phyloP scores from a whole-genome alignment of 2,113 vertebrate species.

The Triplophysa siluroides region DNA sequence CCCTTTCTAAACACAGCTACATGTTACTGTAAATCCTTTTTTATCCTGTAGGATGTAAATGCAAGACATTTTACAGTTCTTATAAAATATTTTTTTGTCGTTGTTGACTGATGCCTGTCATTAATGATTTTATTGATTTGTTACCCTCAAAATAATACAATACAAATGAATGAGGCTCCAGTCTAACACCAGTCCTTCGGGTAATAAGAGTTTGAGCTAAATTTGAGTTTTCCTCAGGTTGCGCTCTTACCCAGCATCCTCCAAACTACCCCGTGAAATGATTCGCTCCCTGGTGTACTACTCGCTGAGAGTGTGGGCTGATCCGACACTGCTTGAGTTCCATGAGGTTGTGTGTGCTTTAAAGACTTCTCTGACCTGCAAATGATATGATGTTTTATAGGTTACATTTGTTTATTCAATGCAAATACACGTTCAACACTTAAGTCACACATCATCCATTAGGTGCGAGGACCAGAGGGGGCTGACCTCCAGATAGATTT shows the following conservation, averaged over 20 bases:
- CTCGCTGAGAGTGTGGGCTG: slow-evolving; percentile 70
- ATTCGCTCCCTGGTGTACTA: slow-evolving; percentile 74
- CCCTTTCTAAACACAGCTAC: too few species aligned
- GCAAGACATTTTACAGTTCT: too few species aligned
- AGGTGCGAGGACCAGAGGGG: slow-evolving; percentile 64
- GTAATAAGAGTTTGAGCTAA: background rate
- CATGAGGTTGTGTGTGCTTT: slow-evolving; percentile 62
- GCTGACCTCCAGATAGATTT: slow-evolving; percentile 70
- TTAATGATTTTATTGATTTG: too few species aligned
- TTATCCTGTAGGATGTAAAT: too few species aligned
- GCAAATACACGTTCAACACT: background rate
- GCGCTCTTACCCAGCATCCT: slow-evolving; percentile 63
- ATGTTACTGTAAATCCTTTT: too few species aligned
- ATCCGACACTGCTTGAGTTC: slow-evolving; percentile 68
- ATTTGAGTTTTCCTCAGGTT: slow-evolving; percentile 57
- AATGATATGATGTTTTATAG: background rate
- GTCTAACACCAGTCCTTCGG: too few species aligned
- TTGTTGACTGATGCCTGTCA: too few species aligned
- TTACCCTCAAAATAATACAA: too few species aligned
- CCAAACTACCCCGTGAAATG: slow-evolving; percentile 66
- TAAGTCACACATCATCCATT: background rate
- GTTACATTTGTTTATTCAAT: background rate
- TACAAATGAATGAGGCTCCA: too few species aligned
- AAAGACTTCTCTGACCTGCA: background rate
- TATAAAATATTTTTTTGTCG: too few species aligned